Evolutionary conservation across 2,888 invertebrate genomes (phyloP).

Genomic region (Pyrrhia umbra): DNA sequence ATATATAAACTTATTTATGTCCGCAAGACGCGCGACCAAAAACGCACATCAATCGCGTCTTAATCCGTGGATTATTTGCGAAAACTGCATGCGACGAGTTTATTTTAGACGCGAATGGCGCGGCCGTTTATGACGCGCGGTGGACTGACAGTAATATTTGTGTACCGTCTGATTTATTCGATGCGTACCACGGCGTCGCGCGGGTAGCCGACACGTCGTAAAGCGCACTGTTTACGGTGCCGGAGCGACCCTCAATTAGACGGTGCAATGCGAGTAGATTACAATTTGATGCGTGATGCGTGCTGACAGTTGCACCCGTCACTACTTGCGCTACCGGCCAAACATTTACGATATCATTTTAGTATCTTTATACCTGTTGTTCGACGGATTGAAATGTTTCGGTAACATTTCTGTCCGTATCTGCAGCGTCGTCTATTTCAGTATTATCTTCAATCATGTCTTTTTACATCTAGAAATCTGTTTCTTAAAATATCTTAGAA

Average conservation of each 20-base stretch:
- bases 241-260: constrained; percentile 73
- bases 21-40: constrained; percentile 75
- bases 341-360: constrained; percentile 36
- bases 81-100: constrained; percentile 80
- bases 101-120: constrained; percentile 64
- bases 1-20: constrained; percentile 80
- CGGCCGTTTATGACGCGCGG: constrained; percentile 80
- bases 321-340: constrained; percentile 34
- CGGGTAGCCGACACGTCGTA: constrained; percentile 72
- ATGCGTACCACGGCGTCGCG: constrained; percentile 65
- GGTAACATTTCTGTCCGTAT: constrained; percentile 10
- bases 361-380: constrained; percentile 52
- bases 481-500: background rate
- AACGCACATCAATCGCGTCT: constrained; percentile 80
- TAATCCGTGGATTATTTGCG: constrained; percentile 82
- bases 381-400: constrained; percentile 29
- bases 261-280: constrained; percentile 61
- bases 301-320: constrained; percentile 54
- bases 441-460: background rate
- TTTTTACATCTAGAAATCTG: background rate
- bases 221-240: constrained; percentile 75
- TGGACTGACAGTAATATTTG: constrained; percentile 82
- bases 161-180: constrained; percentile 82
- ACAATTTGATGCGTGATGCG: constrained; percentile 63
- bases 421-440: background rate